Evolutionary conservation across 2,888 invertebrate genomes (phyloP).

Genomic region (Acrobasis consociella): DNA sequence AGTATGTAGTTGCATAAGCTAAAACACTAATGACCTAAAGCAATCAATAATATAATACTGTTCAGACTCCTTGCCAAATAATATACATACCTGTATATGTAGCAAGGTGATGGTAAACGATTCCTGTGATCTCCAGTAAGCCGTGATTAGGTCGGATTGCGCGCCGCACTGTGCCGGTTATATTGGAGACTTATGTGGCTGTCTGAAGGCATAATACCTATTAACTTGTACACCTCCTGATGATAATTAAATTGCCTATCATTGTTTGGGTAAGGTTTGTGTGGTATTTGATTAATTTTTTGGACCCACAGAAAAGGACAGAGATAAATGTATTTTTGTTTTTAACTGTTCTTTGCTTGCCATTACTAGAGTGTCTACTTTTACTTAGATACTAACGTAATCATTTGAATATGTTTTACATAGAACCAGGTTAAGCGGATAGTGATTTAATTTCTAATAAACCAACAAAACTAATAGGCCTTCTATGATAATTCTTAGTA

Average conservation of each 20-base stretch:
- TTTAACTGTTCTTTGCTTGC: too few species aligned
- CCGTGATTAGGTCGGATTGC: conserved; percentile 71
- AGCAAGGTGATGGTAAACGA: conserved; percentile 61
- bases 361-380: too few species aligned
- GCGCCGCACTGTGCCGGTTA: conserved; percentile 49
- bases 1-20: too few species aligned
- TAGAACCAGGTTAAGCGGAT: too few species aligned
- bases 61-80: conserved; percentile 18
- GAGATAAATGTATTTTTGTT: too few species aligned
- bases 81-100: conserved; percentile 37
- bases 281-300: neutral
- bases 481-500: too few species aligned
- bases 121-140: conserved; percentile 69
- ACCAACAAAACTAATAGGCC: too few species aligned
- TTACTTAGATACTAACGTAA: too few species aligned
- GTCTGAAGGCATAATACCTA: conserved; percentile 46
- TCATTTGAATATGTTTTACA: too few species aligned
- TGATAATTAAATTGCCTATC: conserved; percentile 18
- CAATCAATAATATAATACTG: neutral
- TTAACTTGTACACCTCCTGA: conserved; percentile 40
- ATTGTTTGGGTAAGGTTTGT: conserved; percentile 22
- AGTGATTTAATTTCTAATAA: too few species aligned
- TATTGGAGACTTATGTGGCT: conserved; percentile 49
- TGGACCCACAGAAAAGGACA: too few species aligned
- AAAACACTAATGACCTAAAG: neutral